These are phyloP conservation scores for Zonitis immaculata DNA, from an alignment of 2,888 invertebrate genomes.

Conservation along the genomic window DNA sequence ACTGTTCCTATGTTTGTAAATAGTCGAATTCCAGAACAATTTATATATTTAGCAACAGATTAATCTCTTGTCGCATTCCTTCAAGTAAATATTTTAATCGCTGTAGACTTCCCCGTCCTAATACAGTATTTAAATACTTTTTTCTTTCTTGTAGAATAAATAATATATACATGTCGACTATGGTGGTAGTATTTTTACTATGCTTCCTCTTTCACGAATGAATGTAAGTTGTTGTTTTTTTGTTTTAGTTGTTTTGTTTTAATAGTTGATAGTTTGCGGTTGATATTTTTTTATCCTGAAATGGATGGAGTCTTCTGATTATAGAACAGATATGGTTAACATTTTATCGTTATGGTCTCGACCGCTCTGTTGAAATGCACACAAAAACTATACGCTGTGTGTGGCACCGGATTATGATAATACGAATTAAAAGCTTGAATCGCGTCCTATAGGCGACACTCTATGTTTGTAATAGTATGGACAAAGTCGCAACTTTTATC, in stretches of 20 bases:
- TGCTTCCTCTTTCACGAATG: slow-evolving; percentile 8
- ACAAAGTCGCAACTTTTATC: slow-evolving; percentile 17
- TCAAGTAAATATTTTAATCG: slow-evolving; percentile 45
- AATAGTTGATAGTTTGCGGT: not conserved
- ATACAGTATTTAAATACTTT: slow-evolving; percentile 18
- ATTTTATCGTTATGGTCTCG: slow-evolving; percentile 7
- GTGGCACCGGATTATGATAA: slow-evolving; percentile 46
- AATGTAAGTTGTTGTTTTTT: too few species aligned
- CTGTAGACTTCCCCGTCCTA: slow-evolving; percentile 39
- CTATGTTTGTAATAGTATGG: slow-evolving; percentile 9
- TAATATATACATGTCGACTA: slow-evolving; percentile 4
- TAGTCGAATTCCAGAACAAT: slow-evolving; percentile 47
- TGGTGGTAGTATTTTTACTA: slow-evolving; percentile 3
- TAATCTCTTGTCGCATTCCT: slow-evolving; percentile 45
- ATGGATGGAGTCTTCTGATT: slow-evolving; percentile 2
- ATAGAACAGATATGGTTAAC: slow-evolving; percentile 4
- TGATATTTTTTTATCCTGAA: slow-evolving; percentile 4
- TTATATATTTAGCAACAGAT: slow-evolving; percentile 49
- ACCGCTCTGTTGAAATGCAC: slow-evolving; percentile 34
- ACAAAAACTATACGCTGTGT: slow-evolving; percentile 41
- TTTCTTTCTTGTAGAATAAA: slow-evolving; percentile 4
- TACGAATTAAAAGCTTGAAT: slow-evolving; percentile 39
- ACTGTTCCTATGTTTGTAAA: slow-evolving; percentile 42
- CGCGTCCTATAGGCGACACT: slow-evolving; percentile 13
- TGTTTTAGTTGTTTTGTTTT: too few species aligned